phyloP scores from a whole-genome alignment of 2,888 invertebrate species.

The Ypsolopha sequella region DNA sequence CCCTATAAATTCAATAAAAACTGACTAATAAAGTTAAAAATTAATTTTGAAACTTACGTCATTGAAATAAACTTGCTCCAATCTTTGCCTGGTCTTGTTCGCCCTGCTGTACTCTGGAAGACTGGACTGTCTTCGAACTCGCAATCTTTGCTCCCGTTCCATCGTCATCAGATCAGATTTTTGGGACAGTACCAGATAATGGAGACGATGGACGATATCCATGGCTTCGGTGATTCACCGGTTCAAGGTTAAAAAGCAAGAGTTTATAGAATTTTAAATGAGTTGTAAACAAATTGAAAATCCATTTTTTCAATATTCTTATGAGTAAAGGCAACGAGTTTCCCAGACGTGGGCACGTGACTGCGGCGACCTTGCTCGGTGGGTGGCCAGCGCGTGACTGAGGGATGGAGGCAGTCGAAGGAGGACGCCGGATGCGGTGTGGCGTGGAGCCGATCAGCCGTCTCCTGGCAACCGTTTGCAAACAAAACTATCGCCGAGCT shows the following conservation, averaged over 20 bases:
- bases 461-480: constrained; percentile 57
- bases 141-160: constrained; percentile 59
- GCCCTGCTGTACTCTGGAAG: constrained; percentile 60
- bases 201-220: constrained; percentile 64
- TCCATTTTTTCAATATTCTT: no score
- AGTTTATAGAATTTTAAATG: no score
- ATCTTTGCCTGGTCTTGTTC: constrained; percentile 46
- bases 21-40: background rate
- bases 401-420: background rate
- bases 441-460: constrained; percentile 34
- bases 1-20: no score
- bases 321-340: no score
- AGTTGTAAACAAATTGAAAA: no score
- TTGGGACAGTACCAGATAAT: constrained; percentile 62
- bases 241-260: background rate
- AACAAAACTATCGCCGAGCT: constrained; percentile 35
- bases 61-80: constrained; percentile 58
- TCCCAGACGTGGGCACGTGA: background rate
- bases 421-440: constrained; percentile 40
- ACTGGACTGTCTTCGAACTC: constrained; percentile 59
- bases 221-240: constrained; percentile 20
- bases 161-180: constrained; percentile 65
- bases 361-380: constrained; percentile 39
- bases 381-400: constrained; percentile 15
- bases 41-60: constrained; percentile 45